phyloP scores from a whole-genome alignment of 2,113 vertebrate species.

The Symphodus melops region DNA sequence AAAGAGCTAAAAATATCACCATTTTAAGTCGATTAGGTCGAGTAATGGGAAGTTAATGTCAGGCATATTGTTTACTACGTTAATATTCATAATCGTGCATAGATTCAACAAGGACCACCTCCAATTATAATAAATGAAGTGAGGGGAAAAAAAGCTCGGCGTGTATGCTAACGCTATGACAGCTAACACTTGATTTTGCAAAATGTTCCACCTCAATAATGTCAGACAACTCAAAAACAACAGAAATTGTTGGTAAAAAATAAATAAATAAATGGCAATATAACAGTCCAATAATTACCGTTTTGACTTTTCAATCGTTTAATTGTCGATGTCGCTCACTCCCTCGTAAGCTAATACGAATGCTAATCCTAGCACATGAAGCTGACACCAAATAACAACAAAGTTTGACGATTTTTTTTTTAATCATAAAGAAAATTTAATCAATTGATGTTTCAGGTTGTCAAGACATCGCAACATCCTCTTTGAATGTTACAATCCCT shows the following conservation, averaged over 20 bases:
- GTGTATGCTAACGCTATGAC: conserved; percentile 14
- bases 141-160: background rate
- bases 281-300: background rate
- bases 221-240: background rate
- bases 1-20: background rate
- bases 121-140: background rate
- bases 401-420: background rate
- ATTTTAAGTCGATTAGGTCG: background rate
- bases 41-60: background rate
- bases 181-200: background rate
- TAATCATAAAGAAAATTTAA: too few species aligned
- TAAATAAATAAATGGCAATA: background rate
- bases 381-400: conserved; percentile 31
- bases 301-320: conserved; percentile 5
- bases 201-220: background rate
- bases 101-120: background rate
- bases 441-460: too few species aligned
- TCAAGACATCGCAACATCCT: too few species aligned
- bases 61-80: accelerated
- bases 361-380: conserved; percentile 49
- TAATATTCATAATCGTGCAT: accelerated
- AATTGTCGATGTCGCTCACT: background rate
- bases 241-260: too few species aligned
- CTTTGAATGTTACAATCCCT: background rate
- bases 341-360: conserved; percentile 44